Evolutionary conservation across 2,888 invertebrate genomes (phyloP), one percentile per base, ranked within the genome.

Genomic region (Drepana falcataria): DNA sequence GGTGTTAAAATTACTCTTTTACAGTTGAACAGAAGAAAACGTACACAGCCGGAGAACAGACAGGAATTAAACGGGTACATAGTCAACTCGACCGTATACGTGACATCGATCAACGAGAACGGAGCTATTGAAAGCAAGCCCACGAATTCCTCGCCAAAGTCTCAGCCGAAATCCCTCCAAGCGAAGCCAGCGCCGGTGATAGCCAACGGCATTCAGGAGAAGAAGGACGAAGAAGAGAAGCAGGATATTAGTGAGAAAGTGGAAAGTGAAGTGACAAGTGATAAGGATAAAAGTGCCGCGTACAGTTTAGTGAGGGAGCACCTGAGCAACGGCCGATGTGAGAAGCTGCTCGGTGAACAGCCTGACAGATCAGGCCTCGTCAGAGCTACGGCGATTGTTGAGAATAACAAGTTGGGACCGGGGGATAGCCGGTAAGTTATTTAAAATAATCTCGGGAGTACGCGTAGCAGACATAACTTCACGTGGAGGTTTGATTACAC

Each of bases 21-120:
- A 4, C 92, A 94, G 94, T 81, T 94, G 79, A 95, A 94, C 80
- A 93, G 93, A 79, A 91, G 92, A 71, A 84, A 93, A 86, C 75
- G 83, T 65, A 85, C 87, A 65, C 93, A 92, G 74, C 83, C 89
- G 35, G 89, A 89, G 58, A 90, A 87, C 69, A 69, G 84, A 54
- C 83, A 86, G 66, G 96, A 95, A 69, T 89, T 95, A 63, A 96
- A 96, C 93, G 96, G 96, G 59, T 94, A 96, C 78, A 95, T 95
- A 74, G 95, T 95, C 78, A 95, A 94, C 78, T 95, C 95, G 56
- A 95, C 95, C 55, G 96, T 96, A 66, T 96, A 96, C 92, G 96
- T 96, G 66, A 96, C 96, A 61, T 95, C 95, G 65, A 94, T 95
- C 53, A 88, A 87, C 81, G 91, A 91, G 68, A 88, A 91, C 83